Percentiles rank a stretch among this genome's conserved stretches.
phyloP scores from a whole-genome alignment of 1,140 invertebrate genomes.

The Zaprionus kolodkinae region DNA sequence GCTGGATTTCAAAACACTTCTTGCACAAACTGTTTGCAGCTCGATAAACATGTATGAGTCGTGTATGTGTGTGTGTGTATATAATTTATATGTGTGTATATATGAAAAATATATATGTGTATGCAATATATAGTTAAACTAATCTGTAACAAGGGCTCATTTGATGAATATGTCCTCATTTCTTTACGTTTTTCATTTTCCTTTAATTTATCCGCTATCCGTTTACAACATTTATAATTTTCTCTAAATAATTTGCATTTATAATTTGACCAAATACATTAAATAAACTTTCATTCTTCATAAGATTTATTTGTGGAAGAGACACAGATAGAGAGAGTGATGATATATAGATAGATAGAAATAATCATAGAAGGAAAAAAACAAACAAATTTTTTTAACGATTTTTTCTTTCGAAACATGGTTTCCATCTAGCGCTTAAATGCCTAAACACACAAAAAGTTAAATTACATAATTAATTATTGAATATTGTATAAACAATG shows the following conservation, averaged over 20 bases:
- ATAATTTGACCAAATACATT: constrained; percentile 74
- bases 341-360: constrained; percentile 11
- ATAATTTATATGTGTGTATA: constrained; percentile 56
- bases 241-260: constrained; percentile 45
- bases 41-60: constrained; percentile 36
- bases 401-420: constrained; percentile 69
- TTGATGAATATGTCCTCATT: constrained; percentile 80
- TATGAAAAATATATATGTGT: constrained; percentile 64
- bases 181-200: constrained; percentile 29
- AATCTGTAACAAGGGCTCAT: constrained; percentile 82
- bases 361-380: constrained; percentile 52
- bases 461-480: constrained; percentile 36
- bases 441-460: constrained; percentile 69
- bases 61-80: constrained; percentile 44
- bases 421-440: constrained; percentile 73
- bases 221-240: constrained; percentile 65
- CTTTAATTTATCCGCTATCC: constrained; percentile 39
- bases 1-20: constrained; percentile 43
- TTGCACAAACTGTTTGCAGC: constrained; percentile 39
- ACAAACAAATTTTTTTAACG: constrained; percentile 75
- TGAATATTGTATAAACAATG: constrained; percentile 47
- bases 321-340: constrained; percentile 21
- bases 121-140: constrained; percentile 74
- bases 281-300: constrained; percentile 20
- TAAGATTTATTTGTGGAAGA: constrained; percentile 32